phyloP scores from a whole-genome alignment of 1,140 invertebrate genomes.

The Ericerus pela region DNA sequence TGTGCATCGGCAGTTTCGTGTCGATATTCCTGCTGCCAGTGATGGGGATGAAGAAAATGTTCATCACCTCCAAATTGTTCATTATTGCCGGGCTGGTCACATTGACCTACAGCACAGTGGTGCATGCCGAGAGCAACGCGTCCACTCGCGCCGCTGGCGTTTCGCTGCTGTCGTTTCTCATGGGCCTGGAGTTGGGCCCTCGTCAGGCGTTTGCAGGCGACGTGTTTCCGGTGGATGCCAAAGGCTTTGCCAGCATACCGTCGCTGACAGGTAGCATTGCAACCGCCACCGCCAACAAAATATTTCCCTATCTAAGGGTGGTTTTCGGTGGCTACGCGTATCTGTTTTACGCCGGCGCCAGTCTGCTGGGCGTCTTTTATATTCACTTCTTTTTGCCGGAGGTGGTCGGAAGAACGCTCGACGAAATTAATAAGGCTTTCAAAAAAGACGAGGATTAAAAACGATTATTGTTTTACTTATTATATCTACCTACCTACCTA shows the following conservation, averaged over 20 bases:
- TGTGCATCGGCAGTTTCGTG: constrained; percentile 36
- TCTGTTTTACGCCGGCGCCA: constrained; percentile 49
- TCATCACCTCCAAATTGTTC: constrained; percentile 38
- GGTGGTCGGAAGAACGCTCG: constrained; percentile 57
- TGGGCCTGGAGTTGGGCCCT: constrained; percentile 44
- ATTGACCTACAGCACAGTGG: constrained; percentile 33
- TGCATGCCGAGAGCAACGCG: constrained; percentile 24
- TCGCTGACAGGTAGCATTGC: constrained; percentile 43
- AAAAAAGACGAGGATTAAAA: no score
- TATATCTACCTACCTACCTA: no score
- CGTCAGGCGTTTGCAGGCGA: constrained; percentile 44
- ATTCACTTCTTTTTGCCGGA: constrained; percentile 55
- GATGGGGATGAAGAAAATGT: constrained; percentile 36
- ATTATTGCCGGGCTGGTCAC: constrained; percentile 39
- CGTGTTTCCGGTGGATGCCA: constrained; percentile 31
- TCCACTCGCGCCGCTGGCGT: background rate
- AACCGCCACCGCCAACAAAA: constrained; percentile 44
- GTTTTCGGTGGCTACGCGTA: constrained; percentile 44
- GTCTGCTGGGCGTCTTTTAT: constrained; percentile 50
- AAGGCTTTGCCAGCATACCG: constrained; percentile 41
- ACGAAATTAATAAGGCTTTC: constrained; percentile 51
- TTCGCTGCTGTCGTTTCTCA: constrained; percentile 36
- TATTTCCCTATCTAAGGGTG: constrained; percentile 42
- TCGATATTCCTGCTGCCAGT: constrained; percentile 37
- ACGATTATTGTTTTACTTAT: no score